These are phyloP conservation scores for Lydus trimaculatus DNA, from an alignment of 2,888 invertebrate genomes.

Conservation along the genomic window DNA sequence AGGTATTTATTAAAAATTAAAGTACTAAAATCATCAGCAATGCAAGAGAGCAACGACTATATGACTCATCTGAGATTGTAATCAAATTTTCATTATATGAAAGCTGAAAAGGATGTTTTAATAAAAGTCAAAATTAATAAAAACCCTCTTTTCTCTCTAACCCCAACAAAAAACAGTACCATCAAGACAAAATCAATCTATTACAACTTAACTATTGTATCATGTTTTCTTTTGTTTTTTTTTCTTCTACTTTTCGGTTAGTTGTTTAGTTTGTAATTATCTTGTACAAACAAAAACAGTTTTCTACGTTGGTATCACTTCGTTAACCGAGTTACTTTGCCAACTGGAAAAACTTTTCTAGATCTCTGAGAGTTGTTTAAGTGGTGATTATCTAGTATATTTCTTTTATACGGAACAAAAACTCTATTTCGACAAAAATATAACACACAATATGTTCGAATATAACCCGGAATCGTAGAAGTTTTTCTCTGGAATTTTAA, in stretches of 20 bases:
- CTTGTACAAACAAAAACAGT: background rate
- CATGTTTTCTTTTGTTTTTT: background rate
- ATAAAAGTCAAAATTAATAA: background rate
- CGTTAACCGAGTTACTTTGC: background rate
- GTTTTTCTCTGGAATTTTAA: background rate
- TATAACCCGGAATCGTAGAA: background rate
- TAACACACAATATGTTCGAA: background rate
- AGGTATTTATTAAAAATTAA: slow-evolving; percentile 30
- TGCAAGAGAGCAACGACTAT: background rate
- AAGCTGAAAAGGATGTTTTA: background rate
- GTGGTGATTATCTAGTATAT: background rate
- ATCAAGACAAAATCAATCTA: background rate
- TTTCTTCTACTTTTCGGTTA: background rate
- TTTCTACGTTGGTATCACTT: background rate
- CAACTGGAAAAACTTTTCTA: background rate
- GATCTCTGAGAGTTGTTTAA: background rate
- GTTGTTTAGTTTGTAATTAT: slow-evolving; percentile 8
- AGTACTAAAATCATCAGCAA: slow-evolving; percentile 17
- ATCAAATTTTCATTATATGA: background rate
- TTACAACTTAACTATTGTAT: background rate
- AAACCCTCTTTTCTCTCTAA: no score
- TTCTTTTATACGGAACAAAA: background rate
- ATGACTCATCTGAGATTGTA: background rate
- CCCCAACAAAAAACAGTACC: background rate
- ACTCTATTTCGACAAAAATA: background rate